Evolutionary conservation across 2,888 invertebrate species (phyloP), one percentile per base, ranked within the genome.

Genomic region (Marasmarcha lunaedactyla): DNA sequence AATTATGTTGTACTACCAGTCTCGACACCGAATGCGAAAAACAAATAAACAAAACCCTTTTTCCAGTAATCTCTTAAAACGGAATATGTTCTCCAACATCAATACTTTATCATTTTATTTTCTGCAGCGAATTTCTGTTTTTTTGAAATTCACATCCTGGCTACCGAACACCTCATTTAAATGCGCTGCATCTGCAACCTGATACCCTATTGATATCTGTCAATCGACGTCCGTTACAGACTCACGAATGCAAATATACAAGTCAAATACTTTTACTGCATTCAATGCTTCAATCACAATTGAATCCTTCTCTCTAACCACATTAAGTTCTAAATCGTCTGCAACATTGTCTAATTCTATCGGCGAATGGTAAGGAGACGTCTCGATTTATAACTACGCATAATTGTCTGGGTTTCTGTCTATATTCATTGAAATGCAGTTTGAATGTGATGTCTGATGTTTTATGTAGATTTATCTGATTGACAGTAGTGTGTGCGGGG

Each of bases 141-240:
- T 20, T 7, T 20, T 20, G 20, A 20, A 20, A 5, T 20, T 7
- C 4, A 20, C 20, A 20, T 20, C 20, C 20, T 20, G 20, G 20
- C 20, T 20, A 20, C 34, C 34, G 14, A 14, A 42, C 48, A 41
- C 40, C 37, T 48, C 46, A 47, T 52, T 51, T 50, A 46, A 49
- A 52, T 42, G 13, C 38, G 42, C 38, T 34, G 13, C 43, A 43
- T 39, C 46, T 48, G 40, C 44, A 46, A 46, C 49, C 47, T 47
- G 54, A 55, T 57, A 54, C 46, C 46, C 50, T 51, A 63, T 61
- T 62, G 63, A 63, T 61, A 58, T 57, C 59, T 60, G 64, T 63
- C 63, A 63, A 63, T 59, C 63, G 48, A 46, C 45, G 40, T 43
- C 48, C 35, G 45, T 44, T 45, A 47, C 43, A 38, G 46, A 42